Conservation (phyloP, 2,888 invertebrate species). For the Cataglyphis altisquamis region DNA sequence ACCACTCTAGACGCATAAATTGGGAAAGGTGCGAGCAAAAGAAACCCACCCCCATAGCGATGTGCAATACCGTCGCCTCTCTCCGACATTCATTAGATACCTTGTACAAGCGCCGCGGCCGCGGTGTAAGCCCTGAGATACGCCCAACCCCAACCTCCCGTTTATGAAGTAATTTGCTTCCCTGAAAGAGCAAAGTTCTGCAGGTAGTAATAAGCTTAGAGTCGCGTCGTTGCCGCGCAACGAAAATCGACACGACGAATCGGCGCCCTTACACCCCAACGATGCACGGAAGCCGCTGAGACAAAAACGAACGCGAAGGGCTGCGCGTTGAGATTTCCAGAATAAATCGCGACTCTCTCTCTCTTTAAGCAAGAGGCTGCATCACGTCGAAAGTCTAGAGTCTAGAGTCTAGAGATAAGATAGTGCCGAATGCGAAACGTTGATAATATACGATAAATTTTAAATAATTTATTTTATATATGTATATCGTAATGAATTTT, state of each 20-base stretch:
- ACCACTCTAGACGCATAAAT: constrained; percentile 77
- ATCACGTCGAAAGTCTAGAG: background rate
- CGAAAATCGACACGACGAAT: constrained; percentile 67
- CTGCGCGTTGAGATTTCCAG: constrained; percentile 1
- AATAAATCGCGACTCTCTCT: constrained; percentile 7
- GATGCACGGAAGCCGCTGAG: constrained; percentile 19
- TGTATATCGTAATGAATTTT: background rate
- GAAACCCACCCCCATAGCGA: constrained; percentile 56
- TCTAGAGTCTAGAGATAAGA: background rate
- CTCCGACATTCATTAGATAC: constrained; percentile 75
- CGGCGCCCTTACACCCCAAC: constrained; percentile 16
- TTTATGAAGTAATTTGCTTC: constrained; percentile 77
- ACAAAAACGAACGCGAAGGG: constrained; percentile 12
- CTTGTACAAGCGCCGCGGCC: constrained; percentile 66
- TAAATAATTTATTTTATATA: background rate
- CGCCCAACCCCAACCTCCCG: constrained; percentile 62
- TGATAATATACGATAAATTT: background rate
- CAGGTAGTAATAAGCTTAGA: constrained; percentile 76
- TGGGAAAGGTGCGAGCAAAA: constrained; percentile 70
- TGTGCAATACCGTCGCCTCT: constrained; percentile 58
- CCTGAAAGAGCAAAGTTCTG: constrained; percentile 74
- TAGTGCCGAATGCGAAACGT: background rate
- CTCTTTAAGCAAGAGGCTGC: background rate
- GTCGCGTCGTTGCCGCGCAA: constrained; percentile 61
- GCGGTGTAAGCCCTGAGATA: constrained; percentile 66